Evolutionary conservation across 2,113 vertebrate species (phyloP), one percentile per base, ranked within the genome.

Genomic region (Megaleporinus macrocephalus): DNA sequence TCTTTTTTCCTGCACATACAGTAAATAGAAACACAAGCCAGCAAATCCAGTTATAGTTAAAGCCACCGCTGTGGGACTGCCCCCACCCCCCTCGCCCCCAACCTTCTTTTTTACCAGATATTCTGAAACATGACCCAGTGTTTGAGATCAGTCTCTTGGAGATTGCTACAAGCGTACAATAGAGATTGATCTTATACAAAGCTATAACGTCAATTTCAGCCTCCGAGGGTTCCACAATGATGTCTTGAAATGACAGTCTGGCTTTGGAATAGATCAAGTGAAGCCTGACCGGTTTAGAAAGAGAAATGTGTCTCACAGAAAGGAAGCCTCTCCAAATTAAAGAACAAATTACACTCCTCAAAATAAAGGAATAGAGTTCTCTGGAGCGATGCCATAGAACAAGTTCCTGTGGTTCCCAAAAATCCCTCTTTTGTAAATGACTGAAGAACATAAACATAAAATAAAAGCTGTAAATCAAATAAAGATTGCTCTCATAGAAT

Each of bases 1-100:
- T 36, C 36, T 36, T 36, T 36, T 36, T 4, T 36, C 36, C n/a
- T n/a, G 44, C 80, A 69, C 80, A 81, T 51, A 59, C 68, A 63
- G 41, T 44, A 5, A 1, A 44, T 44, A 44, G 4, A 44, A 44
- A 44, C 41, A 10, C 41, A 44, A 9, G 41, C 5, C 5, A 44
- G 53, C 20, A 36, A 24, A 78, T 24, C 29, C 62, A 61, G 18
- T 11, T 10, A 27, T 15, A 33, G 26, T 24, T 75, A 24, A 73
- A 73, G 27, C 51, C 72, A 24, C 44, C 51, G n/a, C 33, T 66
- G 24, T 63, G 7, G 20, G 44, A 49, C 15, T 29, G 27, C 33
- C 33, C 27, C 26, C 15, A 24, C 22, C 63, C 9, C 26, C 41
- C 41, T 10, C 41, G 9, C 41, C 41, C 41, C 41, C 36, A 36